Base-by-base conservation (phyloP, 2,888 invertebrate genomes). In the Linhomoeus sp. region DNA sequence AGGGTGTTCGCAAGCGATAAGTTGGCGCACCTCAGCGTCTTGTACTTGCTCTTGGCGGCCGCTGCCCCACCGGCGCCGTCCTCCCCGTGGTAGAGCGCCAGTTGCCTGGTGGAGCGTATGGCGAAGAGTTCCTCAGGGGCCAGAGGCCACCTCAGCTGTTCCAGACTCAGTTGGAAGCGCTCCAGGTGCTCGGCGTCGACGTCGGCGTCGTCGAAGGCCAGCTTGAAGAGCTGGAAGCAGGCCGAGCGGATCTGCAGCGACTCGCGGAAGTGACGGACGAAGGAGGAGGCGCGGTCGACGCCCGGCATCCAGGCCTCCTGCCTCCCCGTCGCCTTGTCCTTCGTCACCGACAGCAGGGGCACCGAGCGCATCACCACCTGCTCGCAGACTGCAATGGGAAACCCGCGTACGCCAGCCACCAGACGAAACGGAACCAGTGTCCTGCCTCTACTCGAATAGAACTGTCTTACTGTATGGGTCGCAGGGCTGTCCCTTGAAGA, bases 401-500 rank as follows among this genome's bases (percentile, higher is more conserved):
- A 45, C 26, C 7, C 29, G 29, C n/a, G n/a, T n/a, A n/a, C n/a
- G n/a, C n/a, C n/a, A n/a, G n/a, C n/a, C n/a, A n/a, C n/a, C n/a
- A n/a, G n/a, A n/a, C n/a, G n/a, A n/a, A n/a, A n/a, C n/a, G n/a
- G 1, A 9, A 29, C 7, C 29, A 29, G 29, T 29, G 29, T 12
- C 7, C 29, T 12, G 5, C 7, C 5, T 29, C 29, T 9, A 12
- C 29, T 48, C 36, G 49, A 50, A 5, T 12, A 37, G 19, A 5
- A 17, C 19, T 17, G n/a, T 35, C 45, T 50, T 46, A 52, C 56
- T 46, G 38, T 85, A 80, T 2, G 88, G 86, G 72, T 94, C 92
- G 58, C 85, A 83, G 1, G 94, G 92, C 45, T 81, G 80, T 57
- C 94, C 90, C 65, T 84, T 84, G 71, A 94, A 97, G 38, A 94